phyloP scores from a whole-genome alignment of 2,888 invertebrate genomes.

The Drosophila suboccidentalis region DNA sequence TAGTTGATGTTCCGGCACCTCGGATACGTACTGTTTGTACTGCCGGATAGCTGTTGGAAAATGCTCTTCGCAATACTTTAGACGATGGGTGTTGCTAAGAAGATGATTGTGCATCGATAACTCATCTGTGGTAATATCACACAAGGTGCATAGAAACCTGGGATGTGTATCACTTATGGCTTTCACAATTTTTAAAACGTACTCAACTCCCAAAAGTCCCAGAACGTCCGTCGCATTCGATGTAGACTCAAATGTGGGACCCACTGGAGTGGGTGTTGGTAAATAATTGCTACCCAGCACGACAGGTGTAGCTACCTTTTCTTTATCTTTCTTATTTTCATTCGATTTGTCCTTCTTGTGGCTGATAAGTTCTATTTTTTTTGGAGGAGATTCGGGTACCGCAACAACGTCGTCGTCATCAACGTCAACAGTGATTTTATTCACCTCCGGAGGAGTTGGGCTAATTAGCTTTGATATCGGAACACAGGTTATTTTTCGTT shows the following conservation, averaged over 20 bases:
- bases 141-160: slow-evolving; percentile 91
- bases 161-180: slow-evolving; percentile 89
- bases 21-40: slow-evolving; percentile 88
- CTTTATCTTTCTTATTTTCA: not conserved
- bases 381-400: not conserved
- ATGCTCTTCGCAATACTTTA: slow-evolving; percentile 89
- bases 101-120: slow-evolving; percentile 92
- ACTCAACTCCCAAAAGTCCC: slow-evolving; percentile 90
- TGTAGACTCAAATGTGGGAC: slow-evolving; percentile 33
- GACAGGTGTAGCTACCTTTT: not conserved
- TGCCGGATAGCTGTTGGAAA: slow-evolving; percentile 88
- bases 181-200: slow-evolving; percentile 90
- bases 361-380: not conserved
- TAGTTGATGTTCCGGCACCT: slow-evolving; percentile 84
- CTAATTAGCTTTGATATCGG: slow-evolving; percentile 43
- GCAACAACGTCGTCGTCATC: not conserved
- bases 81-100: slow-evolving; percentile 91
- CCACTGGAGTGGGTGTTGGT: not conserved
- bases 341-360: not conserved
- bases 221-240: slow-evolving; percentile 48
- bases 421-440: not conserved
- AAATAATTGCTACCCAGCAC: not conserved
- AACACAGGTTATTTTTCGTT: slow-evolving; percentile 37
- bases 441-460: not conserved
- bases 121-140: slow-evolving; percentile 91